Evolutionary conservation across 2,113 vertebrate species (phyloP).

Genomic region (Leptobrachium ailaonicum): DNA sequence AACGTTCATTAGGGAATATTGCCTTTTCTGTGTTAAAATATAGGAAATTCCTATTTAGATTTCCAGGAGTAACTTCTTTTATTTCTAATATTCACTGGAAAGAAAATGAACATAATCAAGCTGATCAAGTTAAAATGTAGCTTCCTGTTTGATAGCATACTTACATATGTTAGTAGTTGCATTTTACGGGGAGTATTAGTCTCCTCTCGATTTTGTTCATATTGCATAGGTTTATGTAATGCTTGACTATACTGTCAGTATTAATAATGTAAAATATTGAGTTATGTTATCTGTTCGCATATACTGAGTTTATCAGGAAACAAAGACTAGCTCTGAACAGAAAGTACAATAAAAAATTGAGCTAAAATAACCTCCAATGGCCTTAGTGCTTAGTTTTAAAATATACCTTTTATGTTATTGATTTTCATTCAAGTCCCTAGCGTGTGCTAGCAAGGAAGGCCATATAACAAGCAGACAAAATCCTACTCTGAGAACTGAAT

Average conservation of each 20-base stretch:
- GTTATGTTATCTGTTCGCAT: background rate
- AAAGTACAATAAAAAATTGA: slow-evolving; percentile 10
- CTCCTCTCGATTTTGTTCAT: background rate
- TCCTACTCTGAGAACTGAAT: slow-evolving; percentile 38
- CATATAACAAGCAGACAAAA: slow-evolving; percentile 43
- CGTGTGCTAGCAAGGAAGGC: slow-evolving; percentile 29
- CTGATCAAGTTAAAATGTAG: background rate
- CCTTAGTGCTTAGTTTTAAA: slow-evolving; percentile 8
- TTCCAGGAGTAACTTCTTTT: too few species aligned
- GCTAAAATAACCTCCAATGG: slow-evolving; percentile 31
- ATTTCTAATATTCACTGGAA: too few species aligned
- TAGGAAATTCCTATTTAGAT: too few species aligned
- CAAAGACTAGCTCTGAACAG: background rate
- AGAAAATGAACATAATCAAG: too few species aligned
- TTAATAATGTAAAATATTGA: background rate
- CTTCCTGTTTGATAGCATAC: background rate
- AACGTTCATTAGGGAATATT: too few species aligned
- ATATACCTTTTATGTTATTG: slow-evolving; percentile 35
- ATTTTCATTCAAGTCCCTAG: slow-evolving; percentile 31
- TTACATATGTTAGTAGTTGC: background rate
- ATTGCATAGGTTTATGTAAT: background rate
- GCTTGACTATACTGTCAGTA: background rate
- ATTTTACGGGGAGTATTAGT: background rate
- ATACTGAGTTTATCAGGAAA: background rate
- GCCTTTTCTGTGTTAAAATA: too few species aligned